phyloP scores from a whole-genome alignment of 2,797 vertebrate species.

The Anabacerthia variegaticeps region DNA sequence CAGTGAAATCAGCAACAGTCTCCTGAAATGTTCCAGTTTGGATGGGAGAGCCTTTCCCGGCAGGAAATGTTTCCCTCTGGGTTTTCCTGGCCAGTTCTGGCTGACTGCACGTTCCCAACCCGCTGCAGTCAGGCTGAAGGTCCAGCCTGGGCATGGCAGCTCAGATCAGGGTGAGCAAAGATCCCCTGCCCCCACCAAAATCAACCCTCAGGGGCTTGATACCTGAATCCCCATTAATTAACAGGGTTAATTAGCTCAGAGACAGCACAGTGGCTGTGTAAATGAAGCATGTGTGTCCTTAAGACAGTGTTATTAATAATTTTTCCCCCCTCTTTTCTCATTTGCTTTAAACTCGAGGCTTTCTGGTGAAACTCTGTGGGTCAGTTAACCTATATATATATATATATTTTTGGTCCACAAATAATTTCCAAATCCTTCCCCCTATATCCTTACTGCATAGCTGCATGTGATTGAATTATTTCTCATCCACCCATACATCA shows the following conservation, averaged over 20 bases:
- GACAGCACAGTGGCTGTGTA: background rate
- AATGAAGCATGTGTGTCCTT: background rate
- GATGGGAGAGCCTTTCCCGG: background rate
- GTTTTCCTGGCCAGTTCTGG: slow-evolving; percentile 9
- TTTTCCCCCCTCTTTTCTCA: background rate
- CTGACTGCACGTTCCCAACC: background rate
- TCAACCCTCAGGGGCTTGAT: rapidly evolving
- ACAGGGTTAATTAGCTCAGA: background rate
- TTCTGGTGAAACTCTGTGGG: background rate
- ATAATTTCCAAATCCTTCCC: background rate
- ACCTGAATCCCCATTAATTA: background rate
- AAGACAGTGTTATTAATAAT: background rate
- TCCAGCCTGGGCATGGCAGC: background rate
- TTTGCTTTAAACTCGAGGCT: background rate
- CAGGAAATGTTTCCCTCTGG: slow-evolving; percentile 33
- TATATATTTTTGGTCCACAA: background rate
- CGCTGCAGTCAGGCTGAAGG: rapidly evolving
- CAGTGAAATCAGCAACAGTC: background rate
- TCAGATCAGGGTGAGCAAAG: background rate
- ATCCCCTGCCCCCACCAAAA: background rate
- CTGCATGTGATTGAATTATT: background rate
- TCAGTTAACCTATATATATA: background rate
- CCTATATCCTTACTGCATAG: background rate
- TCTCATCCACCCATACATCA: background rate
- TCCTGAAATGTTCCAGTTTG: slow-evolving; percentile 32